Percentiles rank a stretch among this genome's conserved stretches.
These are phyloP conservation scores for Acholoe squamosa DNA, from an alignment of 2,888 invertebrate species.

Conservation along the genomic window DNA sequence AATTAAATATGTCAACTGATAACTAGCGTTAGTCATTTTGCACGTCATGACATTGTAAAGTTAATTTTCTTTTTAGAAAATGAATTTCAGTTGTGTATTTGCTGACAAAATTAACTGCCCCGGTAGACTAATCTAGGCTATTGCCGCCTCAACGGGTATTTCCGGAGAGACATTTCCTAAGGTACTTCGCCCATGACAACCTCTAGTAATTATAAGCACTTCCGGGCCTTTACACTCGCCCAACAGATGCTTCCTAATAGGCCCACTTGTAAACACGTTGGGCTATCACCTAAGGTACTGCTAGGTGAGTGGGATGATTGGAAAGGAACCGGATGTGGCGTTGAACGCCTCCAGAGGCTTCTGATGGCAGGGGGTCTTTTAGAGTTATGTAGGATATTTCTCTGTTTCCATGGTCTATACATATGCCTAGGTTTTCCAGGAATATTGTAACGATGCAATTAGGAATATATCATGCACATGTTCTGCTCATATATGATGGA, in stretches of 20 bases:
- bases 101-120: too few relatives aligned
- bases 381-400: background rate
- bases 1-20: too few relatives aligned
- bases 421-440: background rate
- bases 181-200: background rate
- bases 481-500: too few relatives aligned
- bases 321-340: background rate
- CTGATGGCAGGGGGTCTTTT: background rate
- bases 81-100: too few relatives aligned
- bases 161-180: conserved; percentile 7
- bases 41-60: too few relatives aligned
- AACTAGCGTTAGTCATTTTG: too few relatives aligned
- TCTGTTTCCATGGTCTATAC: background rate
- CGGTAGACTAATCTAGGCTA: too few relatives aligned
- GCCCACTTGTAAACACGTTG: background rate
- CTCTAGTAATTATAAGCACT: conserved; percentile 1
- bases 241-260: background rate
- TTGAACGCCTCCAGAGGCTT: background rate
- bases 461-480: too few relatives aligned
- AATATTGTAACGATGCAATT: too few relatives aligned
- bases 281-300: background rate
- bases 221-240: background rate
- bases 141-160: background rate
- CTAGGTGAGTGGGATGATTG: background rate
- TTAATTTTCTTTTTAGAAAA: too few relatives aligned